A percentile compares a stretch with the other conserved stretches of the same genome.
Evolutionary conservation across 2,113 vertebrate genomes (phyloP).

Genomic region (Chloroceryle aenea): DNA sequence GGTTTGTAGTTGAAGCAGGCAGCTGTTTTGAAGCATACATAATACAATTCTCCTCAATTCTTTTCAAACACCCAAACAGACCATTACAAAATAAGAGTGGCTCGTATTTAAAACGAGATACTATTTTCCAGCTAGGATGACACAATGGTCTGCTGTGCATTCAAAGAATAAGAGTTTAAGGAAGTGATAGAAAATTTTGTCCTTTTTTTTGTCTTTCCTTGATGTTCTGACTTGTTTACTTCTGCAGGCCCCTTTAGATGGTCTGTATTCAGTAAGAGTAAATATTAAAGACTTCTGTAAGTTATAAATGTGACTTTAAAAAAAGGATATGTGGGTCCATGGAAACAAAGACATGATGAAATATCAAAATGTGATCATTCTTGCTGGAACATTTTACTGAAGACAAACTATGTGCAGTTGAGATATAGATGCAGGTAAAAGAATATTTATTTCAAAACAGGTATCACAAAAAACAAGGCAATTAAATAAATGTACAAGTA

Average conservation of each 20-base stretch:
- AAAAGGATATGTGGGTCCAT: not conserved
- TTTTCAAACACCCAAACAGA: not conserved
- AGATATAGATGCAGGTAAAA: not conserved
- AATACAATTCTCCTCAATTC: not conserved
- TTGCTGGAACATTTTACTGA: not conserved
- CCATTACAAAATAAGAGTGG: not conserved
- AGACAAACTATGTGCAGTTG: fast-evolving
- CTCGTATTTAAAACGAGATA: fast-evolving
- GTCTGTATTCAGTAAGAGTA: not conserved
- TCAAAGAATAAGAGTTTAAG: not conserved
- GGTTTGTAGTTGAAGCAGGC: not conserved
- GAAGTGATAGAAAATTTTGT: not conserved
- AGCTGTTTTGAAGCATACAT: not conserved
- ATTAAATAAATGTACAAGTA: not conserved
- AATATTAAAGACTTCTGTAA: not conserved
- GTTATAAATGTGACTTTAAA: not conserved
- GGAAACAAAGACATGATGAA: not conserved
- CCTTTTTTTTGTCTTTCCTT: too few relatives aligned
- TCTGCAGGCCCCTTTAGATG: not conserved
- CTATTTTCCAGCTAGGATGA: not conserved
- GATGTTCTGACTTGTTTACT: not conserved
- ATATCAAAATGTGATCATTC: not conserved
- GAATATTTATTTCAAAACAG: not conserved
- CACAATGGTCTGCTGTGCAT: not conserved
- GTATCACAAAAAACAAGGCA: not conserved